These are phyloP conservation scores for Gorsachius goisagi DNA, from an alignment of 2,113 vertebrate species.

Conservation along the genomic window DNA sequence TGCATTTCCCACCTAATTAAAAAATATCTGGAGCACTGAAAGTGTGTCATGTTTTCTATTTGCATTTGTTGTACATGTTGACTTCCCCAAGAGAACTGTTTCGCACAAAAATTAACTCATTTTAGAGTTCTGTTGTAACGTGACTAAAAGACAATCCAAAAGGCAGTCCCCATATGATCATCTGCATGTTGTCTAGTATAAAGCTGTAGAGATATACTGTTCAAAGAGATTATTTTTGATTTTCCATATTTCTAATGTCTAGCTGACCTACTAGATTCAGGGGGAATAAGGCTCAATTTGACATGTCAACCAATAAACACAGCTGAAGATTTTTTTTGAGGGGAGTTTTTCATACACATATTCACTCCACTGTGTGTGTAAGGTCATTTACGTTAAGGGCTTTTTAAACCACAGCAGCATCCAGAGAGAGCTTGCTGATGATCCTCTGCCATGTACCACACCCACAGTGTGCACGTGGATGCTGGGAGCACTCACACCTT, in stretches of 20 bases:
- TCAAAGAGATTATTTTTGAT: neutral
- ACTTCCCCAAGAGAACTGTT: neutral
- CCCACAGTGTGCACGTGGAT: rapidly evolving
- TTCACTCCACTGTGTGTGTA: neutral
- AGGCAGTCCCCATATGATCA: neutral
- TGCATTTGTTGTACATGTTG: neutral
- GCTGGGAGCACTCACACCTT: neutral
- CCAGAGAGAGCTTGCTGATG: neutral
- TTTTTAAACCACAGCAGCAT: neutral
- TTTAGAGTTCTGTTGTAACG: neutral
- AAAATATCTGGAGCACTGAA: neutral
- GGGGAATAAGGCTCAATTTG: neutral
- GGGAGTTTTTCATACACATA: rapidly evolving
- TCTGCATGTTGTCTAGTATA: neutral
- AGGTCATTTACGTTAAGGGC: neutral
- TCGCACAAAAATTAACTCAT: neutral
- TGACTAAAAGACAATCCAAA: neutral
- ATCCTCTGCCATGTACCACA: neutral
- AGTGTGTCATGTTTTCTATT: neutral
- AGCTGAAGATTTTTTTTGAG: neutral
- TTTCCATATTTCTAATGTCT: neutral
- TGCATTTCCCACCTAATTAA: neutral
- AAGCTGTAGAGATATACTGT: neutral
- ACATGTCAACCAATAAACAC: neutral
- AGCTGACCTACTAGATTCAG: neutral